Evolutionary conservation across 2,113 vertebrate species (phyloP).

Genomic region (Turnix velox): DNA sequence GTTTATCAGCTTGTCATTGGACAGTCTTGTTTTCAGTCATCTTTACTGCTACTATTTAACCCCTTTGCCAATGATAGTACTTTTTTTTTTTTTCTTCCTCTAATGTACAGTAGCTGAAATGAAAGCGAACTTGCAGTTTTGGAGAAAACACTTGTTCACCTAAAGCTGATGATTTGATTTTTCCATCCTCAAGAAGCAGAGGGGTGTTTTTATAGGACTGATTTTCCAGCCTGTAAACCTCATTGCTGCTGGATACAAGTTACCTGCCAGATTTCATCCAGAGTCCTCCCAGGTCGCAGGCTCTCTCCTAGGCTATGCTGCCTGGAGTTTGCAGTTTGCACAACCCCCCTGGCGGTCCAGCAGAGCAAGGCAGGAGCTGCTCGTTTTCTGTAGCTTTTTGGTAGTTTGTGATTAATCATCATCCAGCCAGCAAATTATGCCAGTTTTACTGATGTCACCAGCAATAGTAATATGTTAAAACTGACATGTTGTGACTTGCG

Average conservation of each 20-base stretch:
- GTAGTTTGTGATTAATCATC: not conserved
- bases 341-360: not conserved
- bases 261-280: not conserved
- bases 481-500: not conserved
- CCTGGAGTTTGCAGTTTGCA: accelerated
- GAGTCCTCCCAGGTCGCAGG: not conserved
- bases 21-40: not conserved
- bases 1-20: not conserved
- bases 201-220: not conserved
- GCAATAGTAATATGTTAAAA: not conserved
- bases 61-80: not conserved
- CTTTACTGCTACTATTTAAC: not conserved
- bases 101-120: not conserved
- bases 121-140: not conserved
- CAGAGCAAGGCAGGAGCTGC: not conserved
- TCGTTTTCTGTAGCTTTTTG: not conserved
- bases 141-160: not conserved
- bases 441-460: not conserved
- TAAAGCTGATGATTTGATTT: not conserved
- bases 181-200: not conserved
- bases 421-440: not conserved
- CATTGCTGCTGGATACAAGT: not conserved
- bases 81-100: not conserved
- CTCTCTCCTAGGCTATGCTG: not conserved
- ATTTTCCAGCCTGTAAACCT: not conserved